Evolutionary conservation across 2,113 vertebrate species (phyloP).

Genomic region (Eubucco bourcierii): DNA sequence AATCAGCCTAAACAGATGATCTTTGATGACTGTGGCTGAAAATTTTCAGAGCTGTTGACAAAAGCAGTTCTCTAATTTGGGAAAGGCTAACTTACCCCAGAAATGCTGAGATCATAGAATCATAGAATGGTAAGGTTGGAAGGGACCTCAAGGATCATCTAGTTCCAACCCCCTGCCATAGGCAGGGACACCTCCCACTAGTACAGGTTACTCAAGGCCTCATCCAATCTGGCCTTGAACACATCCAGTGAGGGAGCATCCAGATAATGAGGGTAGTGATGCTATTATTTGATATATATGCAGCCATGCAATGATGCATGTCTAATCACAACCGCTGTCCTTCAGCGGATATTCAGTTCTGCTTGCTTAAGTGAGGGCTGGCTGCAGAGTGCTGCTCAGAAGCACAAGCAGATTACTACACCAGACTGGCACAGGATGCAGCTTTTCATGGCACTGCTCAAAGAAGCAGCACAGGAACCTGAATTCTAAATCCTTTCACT

Average conservation of each 20-base stretch:
- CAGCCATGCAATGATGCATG: background rate
- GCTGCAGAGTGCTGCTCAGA: background rate
- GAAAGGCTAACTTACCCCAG: background rate
- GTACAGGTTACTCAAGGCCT: no score
- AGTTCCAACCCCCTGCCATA: no score
- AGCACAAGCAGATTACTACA: background rate
- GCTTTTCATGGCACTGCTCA: background rate
- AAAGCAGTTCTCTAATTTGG: background rate
- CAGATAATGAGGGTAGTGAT: background rate
- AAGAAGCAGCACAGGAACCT: background rate
- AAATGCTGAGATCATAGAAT: background rate
- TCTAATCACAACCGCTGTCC: background rate
- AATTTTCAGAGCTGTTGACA: background rate
- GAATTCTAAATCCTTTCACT: background rate
- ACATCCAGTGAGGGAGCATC: no score
- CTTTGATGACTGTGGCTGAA: background rate
- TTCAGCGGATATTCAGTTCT: background rate
- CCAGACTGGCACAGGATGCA: background rate
- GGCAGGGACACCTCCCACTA: no score
- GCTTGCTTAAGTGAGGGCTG: background rate
- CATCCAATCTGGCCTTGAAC: no score
- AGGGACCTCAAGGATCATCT: no score
- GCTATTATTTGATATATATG: background rate
- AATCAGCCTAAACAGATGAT: background rate
- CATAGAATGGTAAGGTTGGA: no score